Base-by-base conservation (phyloP, 2,113 vertebrate species). In the Rallus limicola region DNA sequence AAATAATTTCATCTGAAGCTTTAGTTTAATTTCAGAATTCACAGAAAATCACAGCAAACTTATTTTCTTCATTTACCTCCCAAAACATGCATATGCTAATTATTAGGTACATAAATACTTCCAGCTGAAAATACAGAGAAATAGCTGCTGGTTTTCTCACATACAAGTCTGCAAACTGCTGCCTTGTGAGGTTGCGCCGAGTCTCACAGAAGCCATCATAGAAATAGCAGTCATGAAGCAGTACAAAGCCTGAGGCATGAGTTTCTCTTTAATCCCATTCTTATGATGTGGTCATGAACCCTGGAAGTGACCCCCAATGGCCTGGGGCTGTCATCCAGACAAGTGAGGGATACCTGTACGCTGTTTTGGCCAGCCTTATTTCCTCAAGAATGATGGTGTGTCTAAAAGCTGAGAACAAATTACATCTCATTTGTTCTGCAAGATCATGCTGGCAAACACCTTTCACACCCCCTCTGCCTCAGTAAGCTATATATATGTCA, bases 271-370 rank as follows among this genome's bases (percentile, higher is more conserved):
- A 92, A 95, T 93, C 29, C 23, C 10, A 33, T 69, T 88, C 40
- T 74, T 70, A 46, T 2, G 15, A 62, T 67, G 40, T 79, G 28
- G 50, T 46, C 46, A n/a, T 16, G 60, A 92, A 34, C 72, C 36
- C 46, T 90, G 52, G 36, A 59, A 74, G 23, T 75, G 55, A 56
- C 28, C n/a, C 17, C 12, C 14, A 26, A 6, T 23, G 28, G 13
- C 90, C 80, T 86, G 60, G 10, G n/a, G 68, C 52, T 78, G 4
- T 67, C 11, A 67, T 11, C 13, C 56, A 86, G 75, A 59, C 76
- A 94, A 77, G 72, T 86, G 82, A 96, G 60, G 63, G 76, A 90
- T 93, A 90, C 76, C 94, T 90, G 82, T 81, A 67, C 23, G 70
- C 42, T 46, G 17, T 8, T 93, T 85, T 74, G 60, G 31, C 64